These are phyloP conservation scores for Conus betulinus DNA, from an alignment of 1,140 invertebrate species.

Conservation along the genomic window DNA sequence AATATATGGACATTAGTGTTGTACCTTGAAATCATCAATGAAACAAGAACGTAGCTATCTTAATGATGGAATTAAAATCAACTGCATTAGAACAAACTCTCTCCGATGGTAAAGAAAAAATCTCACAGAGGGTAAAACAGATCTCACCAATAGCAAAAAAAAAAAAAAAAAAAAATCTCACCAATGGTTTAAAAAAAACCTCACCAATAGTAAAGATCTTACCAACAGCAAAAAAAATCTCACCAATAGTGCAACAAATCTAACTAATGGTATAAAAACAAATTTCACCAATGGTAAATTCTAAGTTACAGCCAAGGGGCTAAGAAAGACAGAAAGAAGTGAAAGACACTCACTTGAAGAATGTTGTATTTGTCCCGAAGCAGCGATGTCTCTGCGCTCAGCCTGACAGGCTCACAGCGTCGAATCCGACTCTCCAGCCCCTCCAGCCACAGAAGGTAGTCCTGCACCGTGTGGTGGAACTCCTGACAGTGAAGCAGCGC, in stretches of 20 bases:
- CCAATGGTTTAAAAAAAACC: too few species aligned
- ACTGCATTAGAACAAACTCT: too few species aligned
- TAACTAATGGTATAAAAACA: neutral
- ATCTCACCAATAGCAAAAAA: too few species aligned
- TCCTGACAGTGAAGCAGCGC: conserved; percentile 88
- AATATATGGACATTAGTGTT: too few species aligned
- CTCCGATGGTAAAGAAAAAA: too few species aligned
- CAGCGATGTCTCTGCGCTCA: conserved; percentile 81
- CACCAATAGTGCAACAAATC: neutral
- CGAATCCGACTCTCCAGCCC: conserved; percentile 86
- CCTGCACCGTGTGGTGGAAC: conserved; percentile 89
- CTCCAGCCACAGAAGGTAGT: conserved; percentile 86
- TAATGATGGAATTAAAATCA: too few species aligned
- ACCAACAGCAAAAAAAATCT: neutral
- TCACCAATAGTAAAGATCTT: too few species aligned
- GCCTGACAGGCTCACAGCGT: conserved; percentile 87
- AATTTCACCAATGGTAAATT: neutral
- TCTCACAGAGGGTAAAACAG: too few species aligned
- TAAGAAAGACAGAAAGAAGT: neutral
- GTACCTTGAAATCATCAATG: too few species aligned
- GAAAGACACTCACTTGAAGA: conserved; percentile 79
- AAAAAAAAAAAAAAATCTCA: too few species aligned
- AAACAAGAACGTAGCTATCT: too few species aligned
- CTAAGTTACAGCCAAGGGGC: neutral
- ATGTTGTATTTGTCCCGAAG: conserved; percentile 86